Evolutionary conservation across 1,140 invertebrate genomes (phyloP).

Genomic region (Alviniconcha marisindica): DNA sequence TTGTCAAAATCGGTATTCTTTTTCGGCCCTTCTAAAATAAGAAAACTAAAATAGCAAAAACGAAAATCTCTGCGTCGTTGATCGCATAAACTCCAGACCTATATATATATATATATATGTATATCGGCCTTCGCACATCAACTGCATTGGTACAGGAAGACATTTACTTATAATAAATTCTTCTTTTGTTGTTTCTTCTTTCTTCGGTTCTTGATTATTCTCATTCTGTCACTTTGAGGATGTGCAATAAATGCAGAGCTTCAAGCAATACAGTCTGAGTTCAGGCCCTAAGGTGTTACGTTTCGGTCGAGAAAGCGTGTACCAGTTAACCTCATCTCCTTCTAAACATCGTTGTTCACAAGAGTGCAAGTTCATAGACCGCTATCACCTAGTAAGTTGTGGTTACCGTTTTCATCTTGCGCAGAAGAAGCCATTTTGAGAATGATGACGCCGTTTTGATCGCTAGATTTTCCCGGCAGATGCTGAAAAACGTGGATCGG

Average conservation of each 20-base stretch:
- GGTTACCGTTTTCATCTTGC: slow-evolving; percentile 36
- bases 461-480: slow-evolving; percentile 34
- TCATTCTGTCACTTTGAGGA: neutral
- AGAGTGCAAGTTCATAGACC: neutral
- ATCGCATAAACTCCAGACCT: too few species aligned
- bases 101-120: too few species aligned
- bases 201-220: too few species aligned
- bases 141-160: too few species aligned
- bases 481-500: slow-evolving; percentile 7
- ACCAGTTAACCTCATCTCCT: neutral
- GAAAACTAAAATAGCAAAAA: too few species aligned
- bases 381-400: neutral
- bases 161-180: too few species aligned
- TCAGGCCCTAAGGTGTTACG: neutral
- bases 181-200: too few species aligned
- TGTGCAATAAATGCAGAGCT: neutral
- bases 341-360: neutral
- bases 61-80: too few species aligned
- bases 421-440: slow-evolving; percentile 26
- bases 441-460: slow-evolving; percentile 36
- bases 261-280: neutral
- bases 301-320: neutral
- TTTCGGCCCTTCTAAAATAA: too few species aligned
- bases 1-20: too few species aligned
- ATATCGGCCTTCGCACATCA: too few species aligned